phyloP scores from a whole-genome alignment of 1,140 invertebrate genomes.

The Rhopalosiphum padi region DNA sequence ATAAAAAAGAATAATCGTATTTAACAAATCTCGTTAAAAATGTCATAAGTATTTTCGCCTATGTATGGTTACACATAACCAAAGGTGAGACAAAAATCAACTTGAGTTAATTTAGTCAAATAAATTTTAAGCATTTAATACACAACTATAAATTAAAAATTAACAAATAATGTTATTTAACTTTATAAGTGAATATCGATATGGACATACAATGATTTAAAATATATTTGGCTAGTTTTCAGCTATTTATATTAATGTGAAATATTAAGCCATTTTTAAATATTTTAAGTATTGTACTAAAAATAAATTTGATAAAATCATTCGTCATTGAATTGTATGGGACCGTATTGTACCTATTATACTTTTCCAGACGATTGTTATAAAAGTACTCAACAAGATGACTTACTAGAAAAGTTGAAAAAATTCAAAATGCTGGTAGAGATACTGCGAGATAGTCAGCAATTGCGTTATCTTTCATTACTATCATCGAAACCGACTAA shows the following conservation, averaged over 20 bases:
- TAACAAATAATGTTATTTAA: too few species aligned
- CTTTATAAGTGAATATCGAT: too few species aligned
- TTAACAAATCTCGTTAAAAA: background rate
- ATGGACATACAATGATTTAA: too few species aligned
- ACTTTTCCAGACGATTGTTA: background rate
- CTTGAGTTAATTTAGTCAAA: background rate
- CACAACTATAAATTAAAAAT: background rate
- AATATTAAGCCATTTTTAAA: background rate
- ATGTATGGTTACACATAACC: background rate
- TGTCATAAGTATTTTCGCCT: background rate
- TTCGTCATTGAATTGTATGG: background rate
- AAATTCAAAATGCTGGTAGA: background rate
- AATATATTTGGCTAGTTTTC: too few species aligned
- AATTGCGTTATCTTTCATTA: background rate
- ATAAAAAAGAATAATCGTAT: background rate
- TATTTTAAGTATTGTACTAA: background rate
- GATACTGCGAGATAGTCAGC: background rate
- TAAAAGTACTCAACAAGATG: background rate
- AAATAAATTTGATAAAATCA: background rate
- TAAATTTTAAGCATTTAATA: background rate
- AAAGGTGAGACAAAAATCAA: background rate
- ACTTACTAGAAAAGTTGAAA: background rate
- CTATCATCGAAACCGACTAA: background rate
- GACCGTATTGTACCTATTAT: background rate
- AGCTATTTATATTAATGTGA: background rate